Evolutionary conservation across 2,888 invertebrate species (phyloP).

Genomic region (Euplagia quadripunctaria): DNA sequence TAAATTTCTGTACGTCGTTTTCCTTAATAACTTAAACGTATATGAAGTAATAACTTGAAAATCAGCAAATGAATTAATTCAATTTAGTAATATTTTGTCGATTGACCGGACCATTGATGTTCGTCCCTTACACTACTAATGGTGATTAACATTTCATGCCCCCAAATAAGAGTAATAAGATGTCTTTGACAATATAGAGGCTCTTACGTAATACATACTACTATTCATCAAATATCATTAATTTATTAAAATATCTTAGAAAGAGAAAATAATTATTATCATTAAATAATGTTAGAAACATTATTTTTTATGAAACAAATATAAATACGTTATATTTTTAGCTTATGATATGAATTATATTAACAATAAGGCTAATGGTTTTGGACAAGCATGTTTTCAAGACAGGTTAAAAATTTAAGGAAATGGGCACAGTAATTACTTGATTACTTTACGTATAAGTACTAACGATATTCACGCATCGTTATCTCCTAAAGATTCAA

Average conservation of each 20-base stretch:
- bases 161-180: slow-evolving; percentile 7
- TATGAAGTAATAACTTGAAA: background rate
- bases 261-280: background rate
- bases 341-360: background rate
- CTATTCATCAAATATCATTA: background rate
- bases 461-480: background rate
- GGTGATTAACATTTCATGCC: background rate
- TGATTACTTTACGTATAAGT: background rate
- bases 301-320: too few species aligned
- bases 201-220: slow-evolving; percentile 3
- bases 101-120: slow-evolving; percentile 2
- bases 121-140: background rate
- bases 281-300: background rate
- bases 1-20: too few species aligned
- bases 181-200: slow-evolving; percentile 8
- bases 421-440: background rate
- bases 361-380: background rate
- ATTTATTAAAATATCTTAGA: background rate
- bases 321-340: too few species aligned
- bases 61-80: background rate
- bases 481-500: background rate
- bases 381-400: too few species aligned
- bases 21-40: background rate
- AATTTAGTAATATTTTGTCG: background rate
- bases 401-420: background rate